Base-by-base conservation (phyloP, 2,797 vertebrate genomes). In the Rhinella marina region DNA sequence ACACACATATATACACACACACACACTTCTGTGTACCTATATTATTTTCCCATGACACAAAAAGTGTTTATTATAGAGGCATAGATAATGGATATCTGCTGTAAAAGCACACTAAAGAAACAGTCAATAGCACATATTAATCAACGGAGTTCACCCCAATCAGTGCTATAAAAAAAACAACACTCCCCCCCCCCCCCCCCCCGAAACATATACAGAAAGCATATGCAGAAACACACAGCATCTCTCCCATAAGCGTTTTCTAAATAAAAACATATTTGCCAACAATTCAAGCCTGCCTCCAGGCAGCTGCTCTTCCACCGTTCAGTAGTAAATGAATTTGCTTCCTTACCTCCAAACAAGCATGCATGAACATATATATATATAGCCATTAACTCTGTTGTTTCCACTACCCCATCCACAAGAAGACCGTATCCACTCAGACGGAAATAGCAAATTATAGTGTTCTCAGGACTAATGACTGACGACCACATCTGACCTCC, bases 241-340 rank as follows among this genome's bases (percentile, higher is more conserved):
- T 25, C 5, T 10, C 72, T 50, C 25, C 48, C 4, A 77, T 5
- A 77, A 77, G 50, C 23, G 50, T 87, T 75, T 41, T 50, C 32
- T 59, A 21, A 56, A 61, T 32, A 80, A 79, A 79, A 79, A 59
- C 52, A 80, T 61, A 80, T 81, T 81, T 81, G 52, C 66, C 82
- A 84, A 54, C 50, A 85, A 84, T 62, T 77, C 17, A 81, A 73
- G 50, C 7, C 61, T 80, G 54, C 77, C 87, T 77, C 14, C 41
- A 48, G 87, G 77, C 83, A 81, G 50, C 68, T 81, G 57, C 66
- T 85, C 87, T 68, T 85, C 83, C 32, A 88, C 48, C 64, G 70
- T 76, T 75, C 59, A 85, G 48, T 66, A 68, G 81, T 57, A 85
- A 75, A 84, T 85, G 41, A 75, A 86, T 81, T 62, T 81, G 41